Percentiles rank a stretch among this genome's conserved stretches.
phyloP scores from a whole-genome alignment of 2,113 vertebrate genomes.

The Halcyon malimbica region DNA sequence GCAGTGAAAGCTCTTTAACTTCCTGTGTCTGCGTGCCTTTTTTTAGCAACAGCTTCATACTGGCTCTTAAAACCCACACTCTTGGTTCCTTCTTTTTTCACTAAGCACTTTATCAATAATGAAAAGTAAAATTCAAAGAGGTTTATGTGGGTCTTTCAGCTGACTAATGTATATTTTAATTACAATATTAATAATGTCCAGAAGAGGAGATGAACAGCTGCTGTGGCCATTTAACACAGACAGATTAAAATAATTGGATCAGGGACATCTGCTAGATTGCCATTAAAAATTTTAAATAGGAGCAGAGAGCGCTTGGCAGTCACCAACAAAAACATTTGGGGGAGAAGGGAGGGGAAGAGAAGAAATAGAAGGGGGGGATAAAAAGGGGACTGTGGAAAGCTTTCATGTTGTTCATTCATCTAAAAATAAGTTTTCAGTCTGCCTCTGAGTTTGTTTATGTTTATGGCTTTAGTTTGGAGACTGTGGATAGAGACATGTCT shows the following conservation, averaged over 20 bases:
- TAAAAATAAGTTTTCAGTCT: conserved; percentile 28
- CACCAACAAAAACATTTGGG: neutral
- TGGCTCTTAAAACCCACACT: neutral
- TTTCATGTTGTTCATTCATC: conserved; percentile 12
- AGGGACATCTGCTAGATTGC: neutral
- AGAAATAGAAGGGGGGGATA: neutral
- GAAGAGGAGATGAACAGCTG: neutral
- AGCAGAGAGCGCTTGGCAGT: neutral
- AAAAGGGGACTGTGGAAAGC: neutral
- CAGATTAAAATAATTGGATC: conserved; percentile 28
- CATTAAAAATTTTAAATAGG: neutral
- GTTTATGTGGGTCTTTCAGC: neutral
- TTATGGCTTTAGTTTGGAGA: neutral
- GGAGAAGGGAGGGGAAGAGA: neutral
- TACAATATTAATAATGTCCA: neutral
- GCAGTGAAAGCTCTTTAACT: neutral
- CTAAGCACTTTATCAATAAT: neutral
- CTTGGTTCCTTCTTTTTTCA: neutral
- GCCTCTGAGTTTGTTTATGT: conserved; percentile 30
- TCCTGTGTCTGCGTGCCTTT: neutral
- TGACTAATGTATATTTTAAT: neutral
- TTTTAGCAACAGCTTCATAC: neutral
- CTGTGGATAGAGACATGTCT: neutral
- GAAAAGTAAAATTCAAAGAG: neutral
- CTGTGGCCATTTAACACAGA: neutral